Evolutionary conservation across 2,888 invertebrate genomes (phyloP).

Genomic region (Ophioninae sp.): DNA sequence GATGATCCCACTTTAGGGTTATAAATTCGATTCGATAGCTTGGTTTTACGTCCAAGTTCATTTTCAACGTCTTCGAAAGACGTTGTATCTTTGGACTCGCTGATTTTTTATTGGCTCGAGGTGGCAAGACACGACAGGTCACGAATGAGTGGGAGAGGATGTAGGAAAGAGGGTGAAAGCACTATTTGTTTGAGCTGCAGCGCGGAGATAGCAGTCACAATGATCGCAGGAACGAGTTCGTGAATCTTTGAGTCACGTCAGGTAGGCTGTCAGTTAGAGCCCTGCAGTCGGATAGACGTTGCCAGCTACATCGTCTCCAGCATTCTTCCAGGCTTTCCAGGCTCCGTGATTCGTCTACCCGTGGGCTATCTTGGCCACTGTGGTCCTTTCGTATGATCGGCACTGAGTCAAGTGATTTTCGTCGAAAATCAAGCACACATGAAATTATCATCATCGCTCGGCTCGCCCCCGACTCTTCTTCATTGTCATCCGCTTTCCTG

Average conservation of each 20-base stretch:
- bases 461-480: slow-evolving; percentile 41
- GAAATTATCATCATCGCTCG: slow-evolving; percentile 30
- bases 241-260: slow-evolving; percentile 73
- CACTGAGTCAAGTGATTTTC: slow-evolving; percentile 47
- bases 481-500: slow-evolving; percentile 16
- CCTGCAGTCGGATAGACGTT: slow-evolving; percentile 40
- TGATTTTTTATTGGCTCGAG: slow-evolving; percentile 36
- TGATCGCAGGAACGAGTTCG: slow-evolving; percentile 41
- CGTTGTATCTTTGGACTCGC: not conserved
- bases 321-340: not conserved
- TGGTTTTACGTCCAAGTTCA: not conserved
- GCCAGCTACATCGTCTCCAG: not conserved
- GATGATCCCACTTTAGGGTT: not conserved
- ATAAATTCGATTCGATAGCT: not conserved
- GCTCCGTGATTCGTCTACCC: slow-evolving; percentile 27
- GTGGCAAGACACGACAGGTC: slow-evolving; percentile 15
- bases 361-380: slow-evolving; percentile 34
- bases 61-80: not conserved
- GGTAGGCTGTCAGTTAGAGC: slow-evolving; percentile 72
- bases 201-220: slow-evolving; percentile 22
- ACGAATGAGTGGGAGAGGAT: slow-evolving; percentile 4
- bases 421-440: slow-evolving; percentile 43
- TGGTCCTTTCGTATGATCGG: slow-evolving; percentile 49
- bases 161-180: slow-evolving; percentile 21
- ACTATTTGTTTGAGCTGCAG: slow-evolving; percentile 56